These are phyloP conservation scores for Drosophila busckii DNA, from an alignment of 1,140 invertebrate species.

Conservation along the genomic window DNA sequence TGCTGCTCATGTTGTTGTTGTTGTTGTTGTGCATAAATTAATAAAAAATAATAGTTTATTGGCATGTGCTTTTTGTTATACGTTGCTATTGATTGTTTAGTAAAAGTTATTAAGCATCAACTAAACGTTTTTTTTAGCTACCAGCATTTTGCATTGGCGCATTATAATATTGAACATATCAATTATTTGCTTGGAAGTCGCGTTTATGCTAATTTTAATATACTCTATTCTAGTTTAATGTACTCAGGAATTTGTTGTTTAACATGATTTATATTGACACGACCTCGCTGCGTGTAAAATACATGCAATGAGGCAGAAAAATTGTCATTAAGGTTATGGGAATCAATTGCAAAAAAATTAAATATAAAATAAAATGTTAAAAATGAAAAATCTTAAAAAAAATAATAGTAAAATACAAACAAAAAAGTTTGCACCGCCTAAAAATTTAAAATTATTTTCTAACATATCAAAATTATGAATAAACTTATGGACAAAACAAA, in stretches of 20 bases:
- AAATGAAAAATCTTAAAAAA: no score
- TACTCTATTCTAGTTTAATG: neutral
- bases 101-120: slow-evolving; percentile 46
- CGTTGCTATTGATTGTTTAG: slow-evolving; percentile 25
- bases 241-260: slow-evolving; percentile 18
- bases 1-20: slow-evolving; percentile 20
- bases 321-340: no score
- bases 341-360: no score
- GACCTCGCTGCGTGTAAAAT: slow-evolving; percentile 30
- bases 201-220: slow-evolving; percentile 27
- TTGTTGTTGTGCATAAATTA: slow-evolving; percentile 47
- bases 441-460: no score
- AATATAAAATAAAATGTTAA: no score
- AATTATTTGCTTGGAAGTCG: slow-evolving; percentile 21
- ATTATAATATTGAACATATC: slow-evolving; percentile 52
- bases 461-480: no score
- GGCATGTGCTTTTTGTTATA: slow-evolving; percentile 12
- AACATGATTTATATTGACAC: slow-evolving; percentile 48
- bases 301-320: slow-evolving; percentile 24
- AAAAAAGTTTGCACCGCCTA: no score
- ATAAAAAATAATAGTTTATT: slow-evolving; percentile 51
- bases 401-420: no score
- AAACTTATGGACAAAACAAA: no score
- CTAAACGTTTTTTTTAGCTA: slow-evolving; percentile 46
- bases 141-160: slow-evolving; percentile 2